Conservation (phyloP, 2,113 vertebrate species). For the Phrynocephalus versicolor region DNA sequence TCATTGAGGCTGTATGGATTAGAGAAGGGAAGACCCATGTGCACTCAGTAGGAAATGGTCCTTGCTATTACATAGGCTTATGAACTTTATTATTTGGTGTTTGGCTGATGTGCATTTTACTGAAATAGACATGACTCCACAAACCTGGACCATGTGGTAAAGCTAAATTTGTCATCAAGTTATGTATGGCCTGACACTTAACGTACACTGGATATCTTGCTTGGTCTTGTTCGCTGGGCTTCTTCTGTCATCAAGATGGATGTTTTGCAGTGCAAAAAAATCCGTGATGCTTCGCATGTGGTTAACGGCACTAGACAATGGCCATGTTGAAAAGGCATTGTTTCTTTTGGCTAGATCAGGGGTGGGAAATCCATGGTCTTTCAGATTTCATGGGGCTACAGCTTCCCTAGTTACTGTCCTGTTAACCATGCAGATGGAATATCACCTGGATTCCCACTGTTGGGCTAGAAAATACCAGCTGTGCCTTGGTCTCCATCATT, state of each 20-base stretch:
- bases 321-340: neutral
- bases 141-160: neutral
- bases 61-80: neutral
- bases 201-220: neutral
- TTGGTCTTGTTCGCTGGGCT: neutral
- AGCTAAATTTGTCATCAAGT: neutral
- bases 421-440: neutral
- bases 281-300: neutral
- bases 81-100: neutral
- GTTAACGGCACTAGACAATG: neutral
- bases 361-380: too few relatives aligned
- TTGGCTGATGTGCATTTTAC: neutral
- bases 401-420: neutral
- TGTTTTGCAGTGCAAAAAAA: neutral
- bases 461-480: neutral
- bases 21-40: neutral
- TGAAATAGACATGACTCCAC: neutral
- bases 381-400: neutral
- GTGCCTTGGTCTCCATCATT: constrained; percentile 4
- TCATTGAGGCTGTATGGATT: neutral
- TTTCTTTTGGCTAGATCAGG: neutral
- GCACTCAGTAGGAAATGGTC: neutral
- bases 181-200: neutral
- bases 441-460: neutral
- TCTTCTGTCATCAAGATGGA: neutral